Percentiles rank a stretch among this genome's conserved stretches.
Evolutionary conservation across 2,888 invertebrate genomes (phyloP).

Genomic region (Drosophila melanosoma): DNA sequence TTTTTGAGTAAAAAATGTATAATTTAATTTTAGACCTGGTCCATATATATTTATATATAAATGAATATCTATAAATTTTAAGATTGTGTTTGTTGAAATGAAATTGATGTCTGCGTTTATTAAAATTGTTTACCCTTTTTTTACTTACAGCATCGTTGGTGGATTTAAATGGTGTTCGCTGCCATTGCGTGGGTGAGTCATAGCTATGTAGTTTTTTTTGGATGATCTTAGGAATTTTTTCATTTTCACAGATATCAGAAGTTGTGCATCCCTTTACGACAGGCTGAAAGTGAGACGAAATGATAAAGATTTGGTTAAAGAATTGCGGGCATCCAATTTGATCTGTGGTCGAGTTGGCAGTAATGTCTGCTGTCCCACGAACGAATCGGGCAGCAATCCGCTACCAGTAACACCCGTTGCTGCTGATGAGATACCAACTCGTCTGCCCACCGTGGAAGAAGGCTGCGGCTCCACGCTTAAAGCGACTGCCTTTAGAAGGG

Average conservation of each 20-base stretch:
- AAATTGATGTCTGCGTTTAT: conserved; percentile 6
- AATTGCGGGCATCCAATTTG: conserved; percentile 75
- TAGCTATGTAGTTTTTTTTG: not conserved
- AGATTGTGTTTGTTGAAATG: not conserved
- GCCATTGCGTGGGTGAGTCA: conserved; percentile 75
- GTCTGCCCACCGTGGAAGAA: conserved; percentile 83
- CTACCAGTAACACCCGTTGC: conserved; percentile 7
- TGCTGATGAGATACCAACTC: conserved; percentile 65
- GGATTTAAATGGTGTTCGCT: conserved; percentile 47
- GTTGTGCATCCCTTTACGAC: conserved; percentile 66
- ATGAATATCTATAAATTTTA: not conserved
- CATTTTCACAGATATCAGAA: conserved; percentile 59
- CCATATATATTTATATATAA: not conserved
- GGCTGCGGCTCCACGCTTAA: conserved; percentile 88
- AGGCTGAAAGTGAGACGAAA: conserved; percentile 63
- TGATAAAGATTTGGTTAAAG: conserved; percentile 69
- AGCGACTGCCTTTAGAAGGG: conserved; percentile 86
- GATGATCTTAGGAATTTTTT: not conserved
- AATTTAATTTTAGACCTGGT: not conserved
- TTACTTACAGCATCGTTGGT: conserved; percentile 34
- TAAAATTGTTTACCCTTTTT: not conserved
- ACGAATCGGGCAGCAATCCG: conserved; percentile 13
- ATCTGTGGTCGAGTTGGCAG: conserved; percentile 69
- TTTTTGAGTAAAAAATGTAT: not conserved
- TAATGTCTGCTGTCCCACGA: conserved; percentile 80